Conservation (phyloP, 2,797 vertebrate species). For the Oreochromis grahami region DNA sequence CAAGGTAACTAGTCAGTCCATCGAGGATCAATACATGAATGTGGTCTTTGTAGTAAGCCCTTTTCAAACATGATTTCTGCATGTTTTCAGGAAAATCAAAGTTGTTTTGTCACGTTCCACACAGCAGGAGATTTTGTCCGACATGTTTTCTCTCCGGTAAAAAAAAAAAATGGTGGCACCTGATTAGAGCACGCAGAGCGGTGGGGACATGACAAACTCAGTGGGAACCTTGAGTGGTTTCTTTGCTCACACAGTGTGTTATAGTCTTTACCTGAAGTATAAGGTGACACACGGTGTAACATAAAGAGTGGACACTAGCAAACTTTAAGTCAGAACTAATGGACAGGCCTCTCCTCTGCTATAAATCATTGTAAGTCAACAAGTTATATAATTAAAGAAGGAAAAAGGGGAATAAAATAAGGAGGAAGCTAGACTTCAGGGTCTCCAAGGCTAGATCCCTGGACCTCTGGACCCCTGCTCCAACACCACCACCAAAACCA, state of each 20-base stretch:
- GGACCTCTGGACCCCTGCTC: neutral
- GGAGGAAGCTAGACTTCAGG: neutral
- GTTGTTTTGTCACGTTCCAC: neutral
- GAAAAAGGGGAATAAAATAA: neutral
- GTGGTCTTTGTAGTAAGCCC: neutral
- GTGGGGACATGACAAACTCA: neutral
- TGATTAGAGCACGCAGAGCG: neutral
- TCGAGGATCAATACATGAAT: neutral
- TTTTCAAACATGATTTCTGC: neutral
- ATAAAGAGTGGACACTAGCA: neutral
- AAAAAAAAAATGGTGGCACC: neutral
- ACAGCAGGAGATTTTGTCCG: neutral
- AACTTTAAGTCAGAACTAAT: neutral
- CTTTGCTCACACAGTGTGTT: neutral
- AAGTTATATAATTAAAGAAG: neutral
- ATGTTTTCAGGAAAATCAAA: neutral
- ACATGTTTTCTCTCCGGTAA: neutral
- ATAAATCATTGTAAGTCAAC: neutral
- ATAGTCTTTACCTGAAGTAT: neutral
- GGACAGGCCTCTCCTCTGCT: neutral
- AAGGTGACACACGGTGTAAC: neutral
- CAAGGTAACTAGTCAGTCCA: constrained; percentile 66
- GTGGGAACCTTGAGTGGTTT: neutral
- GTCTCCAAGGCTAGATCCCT: neutral
- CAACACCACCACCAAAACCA: neutral